A percentile compares a stretch with the other conserved stretches of the same genome.
Evolutionary conservation across 2,888 invertebrate species (phyloP).

Genomic region (Nemoura dubitans): DNA sequence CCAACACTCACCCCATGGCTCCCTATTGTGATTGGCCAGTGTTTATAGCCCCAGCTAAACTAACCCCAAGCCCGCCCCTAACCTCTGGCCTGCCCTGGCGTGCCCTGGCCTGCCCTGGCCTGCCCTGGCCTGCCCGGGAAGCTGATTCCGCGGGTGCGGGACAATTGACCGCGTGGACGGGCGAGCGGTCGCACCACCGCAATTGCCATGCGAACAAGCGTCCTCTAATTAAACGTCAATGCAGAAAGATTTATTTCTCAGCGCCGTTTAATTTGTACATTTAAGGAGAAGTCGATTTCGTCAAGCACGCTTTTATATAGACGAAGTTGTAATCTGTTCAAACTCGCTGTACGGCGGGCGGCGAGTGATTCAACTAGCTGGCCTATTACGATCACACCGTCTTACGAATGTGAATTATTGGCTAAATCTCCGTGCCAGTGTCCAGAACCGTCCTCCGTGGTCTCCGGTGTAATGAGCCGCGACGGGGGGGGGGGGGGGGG

Average conservation of each 20-base stretch:
- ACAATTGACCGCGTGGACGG: not conserved
- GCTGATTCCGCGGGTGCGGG: not conserved
- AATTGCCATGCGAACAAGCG: not conserved
- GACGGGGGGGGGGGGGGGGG: not conserved
- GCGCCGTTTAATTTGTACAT: not conserved
- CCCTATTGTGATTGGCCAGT: slow-evolving; percentile 34
- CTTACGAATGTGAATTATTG: not conserved
- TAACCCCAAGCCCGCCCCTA: slow-evolving; percentile 30
- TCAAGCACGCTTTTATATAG: not conserved
- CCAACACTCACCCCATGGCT: slow-evolving; percentile 31
- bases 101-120: too few species aligned
- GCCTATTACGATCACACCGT: slow-evolving; percentile 7
- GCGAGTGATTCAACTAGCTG: not conserved
- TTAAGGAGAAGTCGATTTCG: not conserved
- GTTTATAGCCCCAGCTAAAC: slow-evolving; percentile 35
- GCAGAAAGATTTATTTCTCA: not conserved
- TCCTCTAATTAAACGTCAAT: slow-evolving; percentile 7
- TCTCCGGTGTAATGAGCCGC: not conserved
- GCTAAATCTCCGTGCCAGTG: not conserved
- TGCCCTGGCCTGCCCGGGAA: not conserved
- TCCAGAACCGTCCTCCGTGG: not conserved
- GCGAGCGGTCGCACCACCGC: not conserved
- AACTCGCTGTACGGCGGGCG: not conserved
- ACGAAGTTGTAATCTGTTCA: not conserved
- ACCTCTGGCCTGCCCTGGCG: slow-evolving; percentile 8